Base-by-base conservation (phyloP, 2,113 vertebrate genomes). In the Cyprinodon brontotheroides region DNA sequence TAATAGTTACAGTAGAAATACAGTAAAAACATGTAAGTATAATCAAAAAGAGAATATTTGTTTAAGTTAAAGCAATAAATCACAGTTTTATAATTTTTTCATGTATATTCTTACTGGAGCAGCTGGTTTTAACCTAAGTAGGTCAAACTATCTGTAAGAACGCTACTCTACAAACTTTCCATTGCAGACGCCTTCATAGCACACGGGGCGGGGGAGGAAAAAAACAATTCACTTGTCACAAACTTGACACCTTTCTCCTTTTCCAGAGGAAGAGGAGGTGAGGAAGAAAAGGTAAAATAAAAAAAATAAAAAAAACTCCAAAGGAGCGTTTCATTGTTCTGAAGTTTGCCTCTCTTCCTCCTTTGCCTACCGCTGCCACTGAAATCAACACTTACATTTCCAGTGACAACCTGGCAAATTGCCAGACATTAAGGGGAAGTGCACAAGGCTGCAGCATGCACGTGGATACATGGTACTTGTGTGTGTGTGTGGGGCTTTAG, bases 331-430 rank as follows among this genome's bases (percentile, higher is more conserved):
- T 93, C 95, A 96, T 97, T 97, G 97, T 96, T 97, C 95, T 95
- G 94, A 96, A 95, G 96, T 96, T 91, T 95, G 82, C 94, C 94
- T 84, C 94, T 77, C 61, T 70, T 68, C 94, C 93, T 93, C 93
- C 95, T 96, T 95, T 94, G 95, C 96, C 95, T 93, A 94, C 95
- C 94, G 91, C 93, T 92, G 91, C 94, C 88, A 67, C 94, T 95
- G 95, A 96, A 95, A 97, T 97, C 96, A 96, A 95, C 96, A 96
- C 96, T 96, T 96, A 96, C 95, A 95, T 96, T 96, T 95, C 96
- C 96, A 96, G 95, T 97, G 97, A 96, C 96, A 98, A 95, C 94
- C 79, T 95, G 95, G 96, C 94, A 97, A 96, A 97, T 97, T 97
- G 96, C 95, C 96, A 96, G 94, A 96, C 96, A 96, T 97, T 97